Base-by-base conservation (phyloP, 2,888 invertebrate genomes). In the Lasius platythorax region DNA sequence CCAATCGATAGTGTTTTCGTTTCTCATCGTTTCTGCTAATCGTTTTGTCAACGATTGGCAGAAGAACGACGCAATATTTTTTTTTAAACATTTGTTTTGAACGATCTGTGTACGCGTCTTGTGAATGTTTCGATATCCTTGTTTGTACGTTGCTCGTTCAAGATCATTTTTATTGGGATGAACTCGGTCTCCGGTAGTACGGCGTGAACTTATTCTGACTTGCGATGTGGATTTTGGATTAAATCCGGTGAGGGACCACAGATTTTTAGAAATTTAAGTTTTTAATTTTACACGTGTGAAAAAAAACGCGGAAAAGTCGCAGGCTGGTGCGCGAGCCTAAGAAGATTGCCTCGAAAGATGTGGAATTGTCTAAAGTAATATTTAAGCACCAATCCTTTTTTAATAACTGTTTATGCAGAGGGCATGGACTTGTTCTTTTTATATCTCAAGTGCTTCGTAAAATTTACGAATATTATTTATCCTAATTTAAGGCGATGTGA, bases 171-270 rank as follows among this genome's bases (percentile, higher is more conserved):
- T 83, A 83, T 83, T 73, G 23, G 64, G 64, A 85, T 81, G 83
- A 83, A 87, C 85, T 85, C 37, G 53, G 70, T 78, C 37, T 86
- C 87, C 78, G 63, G 67, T 53, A n/a, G n/a, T 79, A 83, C 66
- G 78, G 81, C 85, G 83, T 84, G 82, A 85, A 83, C 81, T 78
- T 83, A 83, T 81, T 79, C 68, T 85, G 83, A 58, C 30, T 46
- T 72, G 84, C 56, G 68, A 82, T 85, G 73, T 70, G 78, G 58
- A 53, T n/a, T 87, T 85, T 85, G 73, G 75, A 66, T 63, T 63
- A 87, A 84, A 86, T 91, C 90, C 78, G 90, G 89, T 87, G 89
- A 88, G 91, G 91, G 91, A 90, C 90, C 91, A 89, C 84, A 88
- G 79, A 83, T 88, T 86, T 23, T 66, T 89, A 87, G 89, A 93